These are phyloP conservation scores for Suncus etruscus DNA, from an alignment of 2,113 vertebrate species.

Conservation along the genomic window DNA sequence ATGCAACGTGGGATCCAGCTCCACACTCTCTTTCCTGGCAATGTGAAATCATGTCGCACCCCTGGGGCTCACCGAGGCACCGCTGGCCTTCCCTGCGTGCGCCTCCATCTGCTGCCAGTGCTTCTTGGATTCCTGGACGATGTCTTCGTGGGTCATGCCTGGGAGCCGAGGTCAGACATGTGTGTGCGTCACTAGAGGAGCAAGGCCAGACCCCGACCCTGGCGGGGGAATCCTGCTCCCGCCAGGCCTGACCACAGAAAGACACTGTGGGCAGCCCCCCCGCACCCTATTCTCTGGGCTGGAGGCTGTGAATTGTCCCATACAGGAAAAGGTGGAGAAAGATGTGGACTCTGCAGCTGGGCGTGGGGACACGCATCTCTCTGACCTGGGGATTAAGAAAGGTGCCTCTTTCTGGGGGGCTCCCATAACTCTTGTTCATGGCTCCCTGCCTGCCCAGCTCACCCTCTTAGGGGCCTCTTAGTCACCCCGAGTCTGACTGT, in stretches of 20 bases:
- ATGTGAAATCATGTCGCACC: not conserved
- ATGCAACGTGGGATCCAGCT: too few species aligned
- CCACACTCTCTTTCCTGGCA: too few species aligned
- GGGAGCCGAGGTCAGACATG: conserved; percentile 51
- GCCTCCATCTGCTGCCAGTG: conserved; percentile 91
- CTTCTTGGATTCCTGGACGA: conserved; percentile 93
- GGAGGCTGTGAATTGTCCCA: too few species aligned
- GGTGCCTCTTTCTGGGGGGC: not conserved
- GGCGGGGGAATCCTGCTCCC: not conserved
- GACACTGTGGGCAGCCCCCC: not conserved
- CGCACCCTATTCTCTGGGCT: not conserved
- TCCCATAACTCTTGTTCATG: not conserved
- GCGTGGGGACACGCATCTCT: not conserved
- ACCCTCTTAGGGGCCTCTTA: too few species aligned
- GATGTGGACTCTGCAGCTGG: not conserved
- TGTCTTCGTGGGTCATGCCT: conserved; percentile 95
- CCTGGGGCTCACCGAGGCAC: conserved; percentile 85
- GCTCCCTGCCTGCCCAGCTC: not conserved
- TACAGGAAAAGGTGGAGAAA: not conserved
- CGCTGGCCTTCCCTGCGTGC: conserved; percentile 88
- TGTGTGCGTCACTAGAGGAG: not conserved
- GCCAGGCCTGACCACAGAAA: not conserved
- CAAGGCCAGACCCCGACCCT: not conserved
- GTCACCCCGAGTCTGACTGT: not conserved
- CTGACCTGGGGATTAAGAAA: not conserved